A percentile compares a stretch with the other conserved stretches of the same genome.
These are phyloP conservation scores for Anas platyrhynchos DNA, from an alignment of 2,113 vertebrate species.

Conservation along the genomic window DNA sequence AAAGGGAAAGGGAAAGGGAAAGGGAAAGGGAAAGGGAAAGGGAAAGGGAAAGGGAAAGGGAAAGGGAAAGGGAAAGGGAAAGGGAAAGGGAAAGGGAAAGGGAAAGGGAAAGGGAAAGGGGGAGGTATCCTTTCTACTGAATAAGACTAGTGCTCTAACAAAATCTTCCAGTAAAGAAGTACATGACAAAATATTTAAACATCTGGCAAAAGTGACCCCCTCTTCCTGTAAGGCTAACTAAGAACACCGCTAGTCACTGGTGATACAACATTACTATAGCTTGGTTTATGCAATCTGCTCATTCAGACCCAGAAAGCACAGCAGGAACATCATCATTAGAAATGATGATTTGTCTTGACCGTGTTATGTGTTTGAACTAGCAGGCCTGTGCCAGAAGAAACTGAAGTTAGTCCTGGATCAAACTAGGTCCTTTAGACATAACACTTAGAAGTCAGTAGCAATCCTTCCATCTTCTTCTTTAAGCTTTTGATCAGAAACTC, in stretches of 20 bases:
- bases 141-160: not conserved
- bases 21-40: no score
- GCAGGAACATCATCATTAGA: not conserved
- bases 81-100: no score
- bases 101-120: no score
- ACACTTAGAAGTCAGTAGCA: not conserved
- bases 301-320: not conserved
- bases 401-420: not conserved
- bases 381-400: not conserved
- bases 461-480: not conserved
- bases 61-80: no score
- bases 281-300: not conserved
- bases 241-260: not conserved
- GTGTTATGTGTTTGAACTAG: not conserved
- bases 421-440: not conserved
- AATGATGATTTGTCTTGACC: not conserved
- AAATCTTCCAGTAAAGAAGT: not conserved
- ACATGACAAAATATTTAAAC: not conserved
- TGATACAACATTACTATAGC: not conserved
- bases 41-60: no score
- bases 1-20: no score
- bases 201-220: not conserved
- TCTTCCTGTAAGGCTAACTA: not conserved
- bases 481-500: constrained; percentile 1
- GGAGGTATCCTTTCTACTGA: not conserved